phyloP scores from a whole-genome alignment of 2,797 vertebrate species.

The Macropodus opercularis region DNA sequence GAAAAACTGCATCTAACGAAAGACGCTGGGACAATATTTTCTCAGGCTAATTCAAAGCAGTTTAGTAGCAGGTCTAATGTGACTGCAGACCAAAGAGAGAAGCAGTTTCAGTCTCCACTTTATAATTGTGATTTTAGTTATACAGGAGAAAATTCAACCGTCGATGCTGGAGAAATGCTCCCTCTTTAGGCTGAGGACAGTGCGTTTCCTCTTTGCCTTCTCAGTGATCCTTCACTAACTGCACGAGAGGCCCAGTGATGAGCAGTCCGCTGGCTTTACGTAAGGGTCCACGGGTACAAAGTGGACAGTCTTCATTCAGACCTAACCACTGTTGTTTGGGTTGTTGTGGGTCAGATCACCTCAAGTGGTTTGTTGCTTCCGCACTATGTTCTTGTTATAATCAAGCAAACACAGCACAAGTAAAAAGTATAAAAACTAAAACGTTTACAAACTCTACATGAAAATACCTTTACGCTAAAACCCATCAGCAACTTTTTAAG shows the following conservation, averaged over 20 bases:
- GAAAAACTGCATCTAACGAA: slow-evolving; percentile 49
- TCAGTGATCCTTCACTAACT: no score
- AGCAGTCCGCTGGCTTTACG: background rate
- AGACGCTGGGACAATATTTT: slow-evolving; percentile 67
- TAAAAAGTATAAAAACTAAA: no score
- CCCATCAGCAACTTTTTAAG: background rate
- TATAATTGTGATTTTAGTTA: slow-evolving; percentile 29
- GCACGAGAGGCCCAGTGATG: background rate
- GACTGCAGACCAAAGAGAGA: slow-evolving; percentile 43
- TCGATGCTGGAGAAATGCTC: no score
- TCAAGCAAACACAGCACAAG: no score
- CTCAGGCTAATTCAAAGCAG: slow-evolving; percentile 51
- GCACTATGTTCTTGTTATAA: no score
- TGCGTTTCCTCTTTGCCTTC: no score
- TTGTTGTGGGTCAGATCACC: background rate
- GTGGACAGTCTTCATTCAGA: background rate
- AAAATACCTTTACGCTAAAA: background rate
- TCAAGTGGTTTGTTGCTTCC: background rate
- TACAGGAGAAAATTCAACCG: background rate
- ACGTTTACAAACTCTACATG: background rate
- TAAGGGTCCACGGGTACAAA: background rate
- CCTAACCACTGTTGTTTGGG: background rate
- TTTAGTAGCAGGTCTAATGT: slow-evolving; percentile 59
- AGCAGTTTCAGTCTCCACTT: slow-evolving; percentile 40
- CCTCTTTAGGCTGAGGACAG: background rate